A percentile compares a stretch with the other conserved stretches of the same genome.
Conservation (phyloP, 2,113 vertebrate genomes). For the Crotophaga sulcirostris region DNA sequence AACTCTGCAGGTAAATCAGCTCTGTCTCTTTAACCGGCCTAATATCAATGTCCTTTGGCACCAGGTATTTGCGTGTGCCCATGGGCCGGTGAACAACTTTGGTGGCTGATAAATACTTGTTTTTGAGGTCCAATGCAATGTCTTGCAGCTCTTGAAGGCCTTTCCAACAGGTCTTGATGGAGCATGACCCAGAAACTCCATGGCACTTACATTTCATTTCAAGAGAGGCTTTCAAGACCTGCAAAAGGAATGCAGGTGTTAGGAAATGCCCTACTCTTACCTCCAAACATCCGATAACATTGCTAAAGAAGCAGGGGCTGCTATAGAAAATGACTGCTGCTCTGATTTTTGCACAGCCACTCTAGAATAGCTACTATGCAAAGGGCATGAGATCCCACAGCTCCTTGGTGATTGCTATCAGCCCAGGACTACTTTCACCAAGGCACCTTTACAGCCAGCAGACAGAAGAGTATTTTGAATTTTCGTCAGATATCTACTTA, state of each 20-base stretch:
- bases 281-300: background rate
- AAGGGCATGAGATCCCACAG: background rate
- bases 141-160: slow-evolving; percentile 92
- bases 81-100: slow-evolving; percentile 94
- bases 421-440: background rate
- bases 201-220: slow-evolving; percentile 99
- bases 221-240: slow-evolving; percentile 89
- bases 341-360: background rate
- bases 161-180: slow-evolving; percentile 97
- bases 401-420: background rate
- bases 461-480: background rate
- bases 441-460: background rate
- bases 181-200: slow-evolving; percentile 97
- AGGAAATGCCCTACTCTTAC: background rate
- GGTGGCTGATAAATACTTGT: slow-evolving; percentile 94
- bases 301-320: background rate
- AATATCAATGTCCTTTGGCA: slow-evolving; percentile 98
- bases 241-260: slow-evolving; percentile 31
- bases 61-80: slow-evolving; percentile 95
- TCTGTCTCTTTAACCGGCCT: slow-evolving; percentile 93
- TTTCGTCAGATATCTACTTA: background rate
- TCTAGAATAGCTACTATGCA: background rate
- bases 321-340: background rate
- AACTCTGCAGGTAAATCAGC: slow-evolving; percentile 97
- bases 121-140: slow-evolving; percentile 93